Evolutionary conservation across 2,113 vertebrate species (phyloP).

Genomic region (Caranx melampygus): DNA sequence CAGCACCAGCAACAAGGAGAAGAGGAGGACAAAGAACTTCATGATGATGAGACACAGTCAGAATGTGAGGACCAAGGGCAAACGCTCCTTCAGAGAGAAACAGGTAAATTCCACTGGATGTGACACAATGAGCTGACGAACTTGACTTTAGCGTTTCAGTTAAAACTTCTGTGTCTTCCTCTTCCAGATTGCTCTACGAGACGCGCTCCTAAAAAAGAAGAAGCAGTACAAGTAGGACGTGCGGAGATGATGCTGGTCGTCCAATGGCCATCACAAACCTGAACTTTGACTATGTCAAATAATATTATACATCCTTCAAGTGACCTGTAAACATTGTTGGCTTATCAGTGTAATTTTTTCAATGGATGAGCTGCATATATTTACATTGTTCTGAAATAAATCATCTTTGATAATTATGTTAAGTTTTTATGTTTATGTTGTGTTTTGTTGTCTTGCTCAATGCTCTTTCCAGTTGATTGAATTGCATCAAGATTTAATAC

Average conservation of each 20-base stretch:
- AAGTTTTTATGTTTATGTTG: background rate
- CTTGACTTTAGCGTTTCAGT: background rate
- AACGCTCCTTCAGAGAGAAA: constrained; percentile 96
- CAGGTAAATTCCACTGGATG: constrained; percentile 82
- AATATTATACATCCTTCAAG: constrained; percentile 12
- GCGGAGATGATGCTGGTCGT: background rate
- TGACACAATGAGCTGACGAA: background rate
- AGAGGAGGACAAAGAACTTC: constrained; percentile 94
- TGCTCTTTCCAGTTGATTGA: too few relatives aligned
- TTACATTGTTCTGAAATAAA: constrained; percentile 64
- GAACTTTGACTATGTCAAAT: constrained; percentile 18
- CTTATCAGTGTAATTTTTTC: constrained; percentile 25
- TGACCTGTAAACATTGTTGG: constrained; percentile 7
- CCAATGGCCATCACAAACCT: background rate
- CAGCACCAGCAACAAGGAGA: constrained; percentile 97
- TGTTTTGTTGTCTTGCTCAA: background rate
- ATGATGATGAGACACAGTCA: constrained; percentile 98
- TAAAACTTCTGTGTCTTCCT: background rate
- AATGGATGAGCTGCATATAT: constrained; percentile 10
- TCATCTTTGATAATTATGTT: constrained; percentile 21
- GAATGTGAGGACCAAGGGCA: constrained; percentile 89
- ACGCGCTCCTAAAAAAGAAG: constrained; percentile 91
- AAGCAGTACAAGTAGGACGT: constrained; percentile 86
- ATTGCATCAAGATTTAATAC: too few relatives aligned
- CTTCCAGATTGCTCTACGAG: constrained; percentile 89